These are phyloP conservation scores for Threskiornis aethiopicus DNA, from an alignment of 2,797 vertebrate species.

Conservation along the genomic window DNA sequence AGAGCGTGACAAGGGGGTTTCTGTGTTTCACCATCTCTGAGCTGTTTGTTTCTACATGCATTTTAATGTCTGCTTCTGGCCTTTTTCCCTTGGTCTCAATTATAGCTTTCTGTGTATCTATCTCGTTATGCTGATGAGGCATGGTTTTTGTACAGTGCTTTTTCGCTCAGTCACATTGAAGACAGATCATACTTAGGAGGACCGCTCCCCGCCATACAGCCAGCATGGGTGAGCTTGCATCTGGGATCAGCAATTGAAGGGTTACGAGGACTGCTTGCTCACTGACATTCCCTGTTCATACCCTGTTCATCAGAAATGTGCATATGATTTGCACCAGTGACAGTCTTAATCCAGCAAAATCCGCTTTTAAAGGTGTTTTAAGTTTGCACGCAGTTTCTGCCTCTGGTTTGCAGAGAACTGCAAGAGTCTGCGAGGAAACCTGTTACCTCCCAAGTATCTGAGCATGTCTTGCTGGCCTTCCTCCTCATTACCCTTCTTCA, in stretches of 20 bases:
- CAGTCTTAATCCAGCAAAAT: neutral
- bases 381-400: neutral
- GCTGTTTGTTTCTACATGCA: neutral
- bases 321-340: fast-evolving
- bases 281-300: neutral
- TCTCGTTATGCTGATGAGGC: neutral
- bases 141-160: neutral
- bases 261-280: neutral
- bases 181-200: neutral
- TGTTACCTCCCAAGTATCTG: neutral
- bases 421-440: neutral
- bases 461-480: neutral
- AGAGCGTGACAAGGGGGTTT: neutral
- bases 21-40: neutral
- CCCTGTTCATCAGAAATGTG: neutral
- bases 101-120: neutral
- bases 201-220: neutral
- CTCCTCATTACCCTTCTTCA: neutral
- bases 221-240: neutral
- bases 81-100: neutral
- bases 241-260: neutral
- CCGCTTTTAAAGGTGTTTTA: neutral
- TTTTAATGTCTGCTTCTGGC: neutral
- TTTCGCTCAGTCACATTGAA: neutral
- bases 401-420: neutral